Percentiles rank a stretch among this genome's conserved stretches.
phyloP scores from a whole-genome alignment of 2,113 vertebrate species.

The Panthera uncia region DNA sequence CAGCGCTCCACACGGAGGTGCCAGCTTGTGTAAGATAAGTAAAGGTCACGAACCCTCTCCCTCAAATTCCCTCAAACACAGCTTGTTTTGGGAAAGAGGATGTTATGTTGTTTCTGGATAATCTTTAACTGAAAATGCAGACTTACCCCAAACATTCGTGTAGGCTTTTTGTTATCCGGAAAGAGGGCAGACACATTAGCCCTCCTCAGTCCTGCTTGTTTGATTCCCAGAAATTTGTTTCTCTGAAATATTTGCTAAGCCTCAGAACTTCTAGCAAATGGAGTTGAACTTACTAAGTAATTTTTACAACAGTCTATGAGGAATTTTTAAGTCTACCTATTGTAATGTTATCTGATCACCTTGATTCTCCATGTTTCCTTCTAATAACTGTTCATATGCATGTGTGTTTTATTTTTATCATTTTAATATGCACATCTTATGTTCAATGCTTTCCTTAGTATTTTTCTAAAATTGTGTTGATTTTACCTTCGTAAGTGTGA shows the following conservation, averaged over 20 bases:
- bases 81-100: conserved; percentile 19
- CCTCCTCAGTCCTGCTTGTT: not conserved
- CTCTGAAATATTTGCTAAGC: not conserved
- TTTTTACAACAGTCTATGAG: not conserved
- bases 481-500: not conserved
- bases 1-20: not conserved
- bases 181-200: not conserved
- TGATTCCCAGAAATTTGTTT: not conserved
- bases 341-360: not conserved
- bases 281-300: not conserved
- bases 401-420: not conserved
- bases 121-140: conserved; percentile 62
- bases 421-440: not conserved
- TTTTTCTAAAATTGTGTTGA: not conserved
- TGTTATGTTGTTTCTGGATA: conserved; percentile 54
- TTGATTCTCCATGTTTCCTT: not conserved
- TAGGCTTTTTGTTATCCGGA: not conserved
- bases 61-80: not conserved
- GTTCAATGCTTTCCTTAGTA: not conserved
- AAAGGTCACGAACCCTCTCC: conserved; percentile 13
- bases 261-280: conserved; percentile 17
- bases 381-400: not conserved
- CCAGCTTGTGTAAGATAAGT: not conserved
- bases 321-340: not conserved
- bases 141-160: not conserved